phyloP scores from a whole-genome alignment of 2,113 vertebrate species.

The Trachemys scripta region DNA sequence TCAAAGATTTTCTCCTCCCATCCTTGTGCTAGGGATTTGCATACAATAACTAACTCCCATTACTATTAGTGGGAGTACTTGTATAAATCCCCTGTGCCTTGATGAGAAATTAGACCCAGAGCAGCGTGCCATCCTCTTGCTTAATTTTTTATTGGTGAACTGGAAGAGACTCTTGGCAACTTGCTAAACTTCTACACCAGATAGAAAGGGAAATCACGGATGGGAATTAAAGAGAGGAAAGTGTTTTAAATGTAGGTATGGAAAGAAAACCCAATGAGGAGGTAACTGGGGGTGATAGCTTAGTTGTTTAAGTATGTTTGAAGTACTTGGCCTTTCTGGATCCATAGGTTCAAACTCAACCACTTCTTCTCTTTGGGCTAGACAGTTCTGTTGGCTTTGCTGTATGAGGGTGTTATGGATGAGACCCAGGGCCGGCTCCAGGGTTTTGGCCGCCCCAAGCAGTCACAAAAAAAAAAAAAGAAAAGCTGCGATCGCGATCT shows the following conservation, averaged over 20 bases:
- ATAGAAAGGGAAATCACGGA: background rate
- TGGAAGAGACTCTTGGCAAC: background rate
- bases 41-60: background rate
- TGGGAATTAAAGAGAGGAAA: background rate
- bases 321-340: slow-evolving; percentile 1
- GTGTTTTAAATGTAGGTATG: background rate
- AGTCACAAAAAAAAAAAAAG: too few species aligned
- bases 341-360: background rate
- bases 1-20: background rate
- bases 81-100: background rate
- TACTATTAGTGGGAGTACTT: background rate
- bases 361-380: background rate
- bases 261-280: background rate
- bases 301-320: background rate
- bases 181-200: background rate
- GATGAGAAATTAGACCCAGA: background rate
- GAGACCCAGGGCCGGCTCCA: background rate
- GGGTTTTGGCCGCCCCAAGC: too few species aligned
- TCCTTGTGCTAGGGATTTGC: background rate
- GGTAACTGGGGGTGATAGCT: background rate
- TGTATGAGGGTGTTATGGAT: background rate
- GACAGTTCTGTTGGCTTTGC: background rate
- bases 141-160: background rate
- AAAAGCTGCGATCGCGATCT: too few species aligned
- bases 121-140: background rate